These are phyloP conservation scores for Acanthurus leucopareius DNA, from an alignment of 2,797 vertebrate genomes.

Conservation along the genomic window DNA sequence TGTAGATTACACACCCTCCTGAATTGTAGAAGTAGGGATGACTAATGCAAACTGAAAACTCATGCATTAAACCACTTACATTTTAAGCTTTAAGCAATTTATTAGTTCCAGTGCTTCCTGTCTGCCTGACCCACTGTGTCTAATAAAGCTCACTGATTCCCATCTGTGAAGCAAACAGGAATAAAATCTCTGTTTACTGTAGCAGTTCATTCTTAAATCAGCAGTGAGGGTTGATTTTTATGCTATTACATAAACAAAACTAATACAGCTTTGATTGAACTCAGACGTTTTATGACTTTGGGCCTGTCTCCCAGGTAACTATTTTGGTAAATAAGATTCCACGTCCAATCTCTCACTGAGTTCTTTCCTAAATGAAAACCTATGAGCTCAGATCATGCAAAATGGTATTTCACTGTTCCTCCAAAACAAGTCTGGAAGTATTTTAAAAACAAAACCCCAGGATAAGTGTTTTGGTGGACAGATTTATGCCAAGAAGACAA, in stretches of 20 bases:
- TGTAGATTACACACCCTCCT: slow-evolving; percentile 41
- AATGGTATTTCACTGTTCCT: slow-evolving; percentile 61
- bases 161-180: slow-evolving; percentile 61
- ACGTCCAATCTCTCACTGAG: slow-evolving; percentile 46
- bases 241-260: slow-evolving; percentile 57
- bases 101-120: slow-evolving; percentile 65
- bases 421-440: slow-evolving; percentile 78
- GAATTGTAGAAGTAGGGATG: slow-evolving; percentile 39
- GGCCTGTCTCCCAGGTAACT: slow-evolving; percentile 61
- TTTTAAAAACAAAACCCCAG: slow-evolving; percentile 74
- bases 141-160: slow-evolving; percentile 52
- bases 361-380: slow-evolving; percentile 67
- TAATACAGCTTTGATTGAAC: slow-evolving; percentile 60
- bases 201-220: slow-evolving; percentile 59
- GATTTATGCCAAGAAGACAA: slow-evolving; percentile 69
- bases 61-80: slow-evolving; percentile 36
- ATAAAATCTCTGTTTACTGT: slow-evolving; percentile 58
- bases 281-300: slow-evolving; percentile 39
- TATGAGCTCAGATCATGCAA: slow-evolving; percentile 57
- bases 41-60: slow-evolving; percentile 34
- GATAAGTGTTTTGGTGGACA: slow-evolving; percentile 74
- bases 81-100: slow-evolving; percentile 59
- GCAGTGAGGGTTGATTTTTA: slow-evolving; percentile 49
- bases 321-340: slow-evolving; percentile 65
- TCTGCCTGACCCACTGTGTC: slow-evolving; percentile 42